These are phyloP conservation scores for Pedetes capensis DNA, from an alignment of 2,113 vertebrate species.

Conservation along the genomic window DNA sequence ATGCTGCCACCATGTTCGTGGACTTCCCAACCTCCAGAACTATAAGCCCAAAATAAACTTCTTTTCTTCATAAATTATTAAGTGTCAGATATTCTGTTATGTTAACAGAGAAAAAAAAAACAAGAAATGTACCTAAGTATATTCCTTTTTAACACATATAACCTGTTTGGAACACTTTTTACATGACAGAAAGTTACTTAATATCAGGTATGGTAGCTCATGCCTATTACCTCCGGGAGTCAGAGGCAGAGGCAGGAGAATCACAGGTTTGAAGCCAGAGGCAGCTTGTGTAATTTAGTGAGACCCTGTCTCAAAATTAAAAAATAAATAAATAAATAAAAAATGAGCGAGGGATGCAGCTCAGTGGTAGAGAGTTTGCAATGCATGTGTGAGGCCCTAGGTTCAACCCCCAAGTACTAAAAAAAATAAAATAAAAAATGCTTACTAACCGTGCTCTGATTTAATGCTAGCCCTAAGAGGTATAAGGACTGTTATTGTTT, in stretches of 20 bases:
- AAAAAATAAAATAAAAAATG: no score
- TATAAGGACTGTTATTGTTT: not conserved
- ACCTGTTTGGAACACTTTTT: not conserved
- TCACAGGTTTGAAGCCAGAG: no score
- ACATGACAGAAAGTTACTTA: no score
- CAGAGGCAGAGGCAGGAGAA: no score
- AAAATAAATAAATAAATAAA: no score
- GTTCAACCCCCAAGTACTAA: no score
- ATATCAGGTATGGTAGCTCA: no score
- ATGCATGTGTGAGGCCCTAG: not conserved
- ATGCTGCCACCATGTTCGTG: not conserved
- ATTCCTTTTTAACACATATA: not conserved
- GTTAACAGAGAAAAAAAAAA: not conserved
- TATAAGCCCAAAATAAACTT: not conserved
- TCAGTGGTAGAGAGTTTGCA: no score
- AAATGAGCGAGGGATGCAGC: no score
- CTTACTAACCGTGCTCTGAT: not conserved
- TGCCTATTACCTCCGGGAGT: no score
- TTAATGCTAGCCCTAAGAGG: not conserved
- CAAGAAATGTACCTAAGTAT: not conserved
- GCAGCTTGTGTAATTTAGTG: no score
- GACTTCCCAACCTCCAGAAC: not conserved
- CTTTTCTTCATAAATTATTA: not conserved
- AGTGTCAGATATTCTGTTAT: not conserved
- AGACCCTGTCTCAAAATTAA: no score